Evolutionary conservation across 2,797 vertebrate species (phyloP), one percentile per base, ranked within the genome.

Genomic region (Smutsia gigantea): DNA sequence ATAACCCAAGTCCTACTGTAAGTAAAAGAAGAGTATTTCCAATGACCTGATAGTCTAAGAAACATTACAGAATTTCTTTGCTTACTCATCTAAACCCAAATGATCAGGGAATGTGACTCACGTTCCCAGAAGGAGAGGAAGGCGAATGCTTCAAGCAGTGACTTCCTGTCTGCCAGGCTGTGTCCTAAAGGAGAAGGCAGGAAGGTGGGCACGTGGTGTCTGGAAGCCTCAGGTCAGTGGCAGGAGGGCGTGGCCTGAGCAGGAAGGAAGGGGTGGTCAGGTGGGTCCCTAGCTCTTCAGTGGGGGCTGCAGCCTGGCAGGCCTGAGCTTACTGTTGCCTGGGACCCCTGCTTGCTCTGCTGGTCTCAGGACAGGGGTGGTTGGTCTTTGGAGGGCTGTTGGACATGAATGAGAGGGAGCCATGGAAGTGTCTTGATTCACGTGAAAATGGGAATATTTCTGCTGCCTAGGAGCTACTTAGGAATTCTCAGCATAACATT

Each of bases 1-100:
- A 53, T 59, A 87, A 14, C 2, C 64, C 64, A 72, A 90, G 82
- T 72, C 59, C 96, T 86, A 10, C 97, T 97, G n/a, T 23, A 85
- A 84, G 31, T 25, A 90, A 39, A 92, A 23, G 7, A 96, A 91
- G 55, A 82, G 0, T 74, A 63, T 75, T 90, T 64, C 31, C 31
- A 72, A 2, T 93, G 53, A 97, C 29, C 1, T 87, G 37, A 66
- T 25, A 59, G 49, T 23, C 13, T 21, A 83, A 29, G 5, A 91
- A 91, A 89, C 10, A 59, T 29, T n/a, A 34, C 64, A 55, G 77
- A 71, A 95, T 78, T 64, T n/a, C 37, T 83, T 53, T 77, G 46
- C 12, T 79, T 31, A 21, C 27, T 46, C n/a, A n/a, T 46, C 12
- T 46, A 79, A 25, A 87, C 15, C 34, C 17, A 84, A 89, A 42